Percentiles rank a stretch among this genome's conserved stretches.
phyloP scores from a whole-genome alignment of 2,113 vertebrate genomes.

The Gnathonemus longibarbis region DNA sequence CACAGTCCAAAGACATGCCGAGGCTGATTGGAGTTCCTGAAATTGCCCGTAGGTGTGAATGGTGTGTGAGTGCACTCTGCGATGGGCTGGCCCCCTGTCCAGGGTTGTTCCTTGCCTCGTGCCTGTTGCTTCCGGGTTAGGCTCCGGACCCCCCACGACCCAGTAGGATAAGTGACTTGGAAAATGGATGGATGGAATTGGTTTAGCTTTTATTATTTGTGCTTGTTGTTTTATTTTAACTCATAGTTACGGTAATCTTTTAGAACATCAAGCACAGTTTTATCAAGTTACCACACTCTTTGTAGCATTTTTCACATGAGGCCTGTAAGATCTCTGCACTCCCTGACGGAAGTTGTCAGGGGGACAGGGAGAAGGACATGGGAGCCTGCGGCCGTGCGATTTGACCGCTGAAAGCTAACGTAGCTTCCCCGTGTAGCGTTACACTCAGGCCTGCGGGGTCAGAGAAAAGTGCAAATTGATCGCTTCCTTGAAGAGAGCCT shows the following conservation, averaged over 20 bases:
- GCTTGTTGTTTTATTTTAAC: neutral
- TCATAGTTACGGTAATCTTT: neutral
- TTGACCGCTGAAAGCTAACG: neutral
- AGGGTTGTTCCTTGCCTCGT: too few relatives aligned
- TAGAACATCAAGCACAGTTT: neutral
- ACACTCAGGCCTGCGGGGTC: conserved; percentile 45
- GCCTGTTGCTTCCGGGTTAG: too few relatives aligned
- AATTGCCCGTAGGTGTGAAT: too few relatives aligned
- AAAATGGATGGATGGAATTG: neutral
- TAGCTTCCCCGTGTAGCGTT: conserved; percentile 42
- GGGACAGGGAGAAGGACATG: conserved; percentile 11
- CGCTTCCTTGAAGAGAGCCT: conserved; percentile 48
- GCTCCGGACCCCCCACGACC: too few relatives aligned
- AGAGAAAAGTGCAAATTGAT: conserved; percentile 41
- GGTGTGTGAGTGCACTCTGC: too few relatives aligned
- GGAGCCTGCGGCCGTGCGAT: conserved; percentile 22
- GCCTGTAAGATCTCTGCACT: neutral
- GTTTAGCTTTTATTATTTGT: neutral
- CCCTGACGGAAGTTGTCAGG: neutral
- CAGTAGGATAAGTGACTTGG: too few relatives aligned
- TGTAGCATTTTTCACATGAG: neutral
- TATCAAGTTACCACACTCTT: neutral
- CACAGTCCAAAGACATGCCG: too few relatives aligned
- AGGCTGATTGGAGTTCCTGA: too few relatives aligned
- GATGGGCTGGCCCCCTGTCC: too few relatives aligned